A percentile compares a stretch with the other conserved stretches of the same genome.
Evolutionary conservation across 2,797 vertebrate genomes (phyloP).

Genomic region (Petrocephalus schoutedeni): DNA sequence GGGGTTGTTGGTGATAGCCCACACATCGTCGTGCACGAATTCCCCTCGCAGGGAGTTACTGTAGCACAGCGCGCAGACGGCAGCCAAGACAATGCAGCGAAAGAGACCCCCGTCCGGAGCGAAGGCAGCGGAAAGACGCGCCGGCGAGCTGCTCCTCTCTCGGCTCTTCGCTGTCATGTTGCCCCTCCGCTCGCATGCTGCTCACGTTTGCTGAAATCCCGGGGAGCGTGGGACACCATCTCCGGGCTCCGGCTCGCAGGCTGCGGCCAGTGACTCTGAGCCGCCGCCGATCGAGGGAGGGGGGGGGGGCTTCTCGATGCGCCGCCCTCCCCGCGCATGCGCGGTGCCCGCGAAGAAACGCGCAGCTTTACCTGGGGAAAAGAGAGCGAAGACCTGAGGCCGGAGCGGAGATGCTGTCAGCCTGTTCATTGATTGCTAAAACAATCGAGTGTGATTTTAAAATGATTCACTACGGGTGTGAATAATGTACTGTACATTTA

Average conservation of each 20-base stretch:
- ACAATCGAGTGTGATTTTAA: neutral
- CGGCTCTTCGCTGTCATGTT: slow-evolving; percentile 57
- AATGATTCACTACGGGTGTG: neutral
- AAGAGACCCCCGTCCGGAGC: slow-evolving; percentile 40
- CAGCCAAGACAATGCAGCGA: slow-evolving; percentile 55
- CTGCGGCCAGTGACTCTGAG: slow-evolving; percentile 35
- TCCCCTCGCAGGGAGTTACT: slow-evolving; percentile 79
- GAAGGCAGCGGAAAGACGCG: slow-evolving; percentile 33
- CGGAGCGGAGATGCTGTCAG: neutral
- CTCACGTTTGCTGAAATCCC: slow-evolving; percentile 28
- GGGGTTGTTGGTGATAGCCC: slow-evolving; percentile 91
- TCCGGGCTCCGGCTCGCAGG: slow-evolving; percentile 39
- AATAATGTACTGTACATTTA: neutral
- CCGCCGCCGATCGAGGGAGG: slow-evolving; percentile 17
- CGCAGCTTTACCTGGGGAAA: neutral
- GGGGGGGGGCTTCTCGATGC: slow-evolving; percentile 24
- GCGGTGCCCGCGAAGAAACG: slow-evolving; percentile 27
- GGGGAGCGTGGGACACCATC: slow-evolving; percentile 15
- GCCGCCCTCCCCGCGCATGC: slow-evolving; percentile 56
- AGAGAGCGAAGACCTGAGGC: neutral
- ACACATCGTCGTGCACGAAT: slow-evolving; percentile 94
- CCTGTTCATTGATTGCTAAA: neutral
- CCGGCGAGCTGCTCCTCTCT: slow-evolving; percentile 38
- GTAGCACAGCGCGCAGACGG: slow-evolving; percentile 77
- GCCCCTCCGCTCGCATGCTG: slow-evolving; percentile 47